Evolutionary conservation across 1,140 invertebrate species (phyloP), one percentile per base, ranked within the genome.

Genomic region (Zaprionus ghesquierei): DNA sequence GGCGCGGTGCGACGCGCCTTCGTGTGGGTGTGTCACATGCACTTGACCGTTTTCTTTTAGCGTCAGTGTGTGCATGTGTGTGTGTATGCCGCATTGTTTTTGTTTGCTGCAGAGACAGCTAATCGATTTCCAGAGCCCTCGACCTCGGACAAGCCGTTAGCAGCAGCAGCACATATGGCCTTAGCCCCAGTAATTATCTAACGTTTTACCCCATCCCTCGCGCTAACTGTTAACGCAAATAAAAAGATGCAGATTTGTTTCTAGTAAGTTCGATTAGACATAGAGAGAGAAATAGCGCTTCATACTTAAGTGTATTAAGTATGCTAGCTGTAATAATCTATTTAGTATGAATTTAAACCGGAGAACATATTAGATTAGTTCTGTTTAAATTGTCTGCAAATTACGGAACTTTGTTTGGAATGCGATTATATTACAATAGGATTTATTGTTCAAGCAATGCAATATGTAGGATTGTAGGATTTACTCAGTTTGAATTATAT

Each of bases 31-130:
- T 69, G 71, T 69, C 73, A 58, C 54, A 41, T 75, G 79, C 60
- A 69, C 78, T 77, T 81, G 75, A 79, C 79, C 79, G 66, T 38
- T 68, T 60, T 59, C 56, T 60, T 44, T n/a, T 18, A 9, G 41
- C n/a, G 13, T 2, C 41, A 27, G 1, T 27, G 31, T 41, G 35
- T 59, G 35, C 6, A 10, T 20, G 15, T 29, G 31, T 53, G 38
- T 50, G 22, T 22, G 5, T 25, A 10, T 31, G 27, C 27, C 15
- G 35, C 62, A 46, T 69, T 58, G 54, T 71, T 33, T 31, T 49
- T 62, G 58, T 33, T 38, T 18, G 25, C 23, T 31, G 18, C 35
- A 22, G 12, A 20, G 23, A 23, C 18, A 55, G 35, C 35, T 41
- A 35, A 56, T 29, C 15, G 51, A 44, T 27, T 63, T 29, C 51